phyloP scores from a whole-genome alignment of 1,140 invertebrate genomes.

The Mycetomoellerius zeteki region DNA sequence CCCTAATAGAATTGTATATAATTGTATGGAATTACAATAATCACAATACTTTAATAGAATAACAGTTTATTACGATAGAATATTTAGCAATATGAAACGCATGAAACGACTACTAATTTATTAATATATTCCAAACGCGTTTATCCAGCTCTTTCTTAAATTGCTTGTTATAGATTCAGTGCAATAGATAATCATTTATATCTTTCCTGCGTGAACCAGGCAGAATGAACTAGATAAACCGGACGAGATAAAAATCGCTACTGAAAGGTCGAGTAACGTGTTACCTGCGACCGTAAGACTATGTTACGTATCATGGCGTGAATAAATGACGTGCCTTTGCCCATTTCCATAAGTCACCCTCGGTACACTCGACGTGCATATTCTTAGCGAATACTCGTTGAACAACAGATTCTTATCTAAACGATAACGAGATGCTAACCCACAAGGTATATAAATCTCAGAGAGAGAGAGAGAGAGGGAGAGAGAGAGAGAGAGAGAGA shows the following conservation, averaged over 20 bases:
- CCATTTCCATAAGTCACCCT: slow-evolving; percentile 25
- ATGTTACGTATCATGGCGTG: not conserved
- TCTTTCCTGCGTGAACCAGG: not conserved
- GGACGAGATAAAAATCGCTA: slow-evolving; percentile 30
- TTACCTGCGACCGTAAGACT: not conserved
- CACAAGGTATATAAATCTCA: not conserved
- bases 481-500: no score
- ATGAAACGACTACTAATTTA: not conserved
- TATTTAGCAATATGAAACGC: not conserved
- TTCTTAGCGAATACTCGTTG: not conserved
- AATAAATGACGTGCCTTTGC: slow-evolving; percentile 17
- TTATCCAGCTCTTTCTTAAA: not conserved
- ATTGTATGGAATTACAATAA: not conserved
- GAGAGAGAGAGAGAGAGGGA: no score
- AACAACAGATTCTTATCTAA: slow-evolving; percentile 2
- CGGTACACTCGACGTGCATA: not conserved
- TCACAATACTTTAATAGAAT: not conserved
- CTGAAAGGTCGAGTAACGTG: slow-evolving; percentile 35
- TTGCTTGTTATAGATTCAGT: no score
- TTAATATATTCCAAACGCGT: not conserved
- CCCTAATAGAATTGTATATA: not conserved
- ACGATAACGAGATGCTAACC: slow-evolving; percentile 2
- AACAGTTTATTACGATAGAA: not conserved
- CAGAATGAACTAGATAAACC: not conserved
- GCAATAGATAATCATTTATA: not conserved